These are phyloP conservation scores for Laspeyria flexula DNA, from an alignment of 2,888 invertebrate genomes.

Conservation along the genomic window DNA sequence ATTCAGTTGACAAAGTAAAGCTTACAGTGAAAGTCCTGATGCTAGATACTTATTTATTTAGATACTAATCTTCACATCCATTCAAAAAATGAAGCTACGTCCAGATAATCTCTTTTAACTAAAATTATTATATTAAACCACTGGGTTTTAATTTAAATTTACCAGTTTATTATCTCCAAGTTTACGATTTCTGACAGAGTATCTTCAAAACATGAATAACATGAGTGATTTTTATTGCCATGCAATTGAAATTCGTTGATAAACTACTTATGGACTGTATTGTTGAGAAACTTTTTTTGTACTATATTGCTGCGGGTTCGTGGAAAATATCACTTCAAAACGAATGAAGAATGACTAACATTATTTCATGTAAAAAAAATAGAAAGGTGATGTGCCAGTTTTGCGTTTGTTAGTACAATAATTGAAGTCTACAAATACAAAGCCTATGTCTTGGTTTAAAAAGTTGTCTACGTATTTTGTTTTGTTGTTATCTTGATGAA, in stretches of 20 bases:
- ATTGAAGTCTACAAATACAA: constrained; percentile 31
- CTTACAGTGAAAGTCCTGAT: no score
- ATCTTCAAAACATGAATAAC: constrained; percentile 3
- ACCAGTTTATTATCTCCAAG: not conserved
- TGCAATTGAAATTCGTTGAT: constrained; percentile 1
- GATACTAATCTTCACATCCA: not conserved
- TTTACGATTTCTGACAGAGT: constrained; percentile 2
- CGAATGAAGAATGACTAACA: constrained; percentile 28
- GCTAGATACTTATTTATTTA: no score
- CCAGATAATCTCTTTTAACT: not conserved
- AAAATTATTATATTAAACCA: not conserved
- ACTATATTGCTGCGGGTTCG: not conserved
- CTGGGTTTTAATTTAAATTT: not conserved
- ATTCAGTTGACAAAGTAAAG: no score
- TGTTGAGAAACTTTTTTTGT: constrained; percentile 1
- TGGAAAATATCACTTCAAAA: constrained; percentile 16
- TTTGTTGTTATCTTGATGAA: constrained; percentile 32
- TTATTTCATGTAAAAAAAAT: constrained; percentile 35
- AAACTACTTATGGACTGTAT: not conserved
- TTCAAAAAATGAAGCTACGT: not conserved
- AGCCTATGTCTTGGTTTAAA: constrained; percentile 15
- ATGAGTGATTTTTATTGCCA: not conserved
- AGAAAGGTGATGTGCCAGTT: constrained; percentile 42
- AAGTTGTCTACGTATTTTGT: constrained; percentile 16
- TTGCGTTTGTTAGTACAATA: constrained; percentile 32